A percentile compares a stretch with the other conserved stretches of the same genome.
Conservation (phyloP, 2,797 vertebrate genomes). For the Chelonia mydas region DNA sequence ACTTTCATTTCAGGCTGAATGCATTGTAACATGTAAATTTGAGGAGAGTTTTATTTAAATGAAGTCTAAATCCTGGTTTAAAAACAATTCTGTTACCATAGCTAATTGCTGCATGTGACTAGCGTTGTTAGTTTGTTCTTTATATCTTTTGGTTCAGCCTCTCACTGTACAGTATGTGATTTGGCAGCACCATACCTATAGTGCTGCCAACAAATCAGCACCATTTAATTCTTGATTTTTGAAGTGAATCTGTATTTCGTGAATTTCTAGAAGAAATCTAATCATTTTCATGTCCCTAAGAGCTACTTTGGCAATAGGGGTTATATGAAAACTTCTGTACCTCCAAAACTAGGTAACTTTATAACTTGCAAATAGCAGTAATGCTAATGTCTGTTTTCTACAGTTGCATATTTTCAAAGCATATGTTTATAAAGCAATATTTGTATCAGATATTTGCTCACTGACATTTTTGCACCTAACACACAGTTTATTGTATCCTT, state of each 20-base stretch:
- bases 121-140: constrained; percentile 56
- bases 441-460: not conserved
- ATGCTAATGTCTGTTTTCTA: not conserved
- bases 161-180: constrained; percentile 34
- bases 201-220: constrained; percentile 59
- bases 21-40: constrained; percentile 65
- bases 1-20: constrained; percentile 44
- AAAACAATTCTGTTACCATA: constrained; percentile 73
- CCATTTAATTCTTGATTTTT: constrained; percentile 54
- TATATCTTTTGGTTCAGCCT: constrained; percentile 55
- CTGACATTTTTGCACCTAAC: not conserved
- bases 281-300: not conserved
- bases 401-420: not conserved
- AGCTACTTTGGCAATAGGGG: not conserved
- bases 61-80: constrained; percentile 58
- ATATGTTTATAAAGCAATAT: not conserved
- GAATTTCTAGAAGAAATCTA: constrained; percentile 14
- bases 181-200: constrained; percentile 32
- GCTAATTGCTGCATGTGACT: constrained; percentile 70
- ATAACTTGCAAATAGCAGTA: not conserved
- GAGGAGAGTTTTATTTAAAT: constrained; percentile 67
- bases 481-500: not conserved
- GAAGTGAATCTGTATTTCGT: constrained; percentile 32
- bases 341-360: not conserved
- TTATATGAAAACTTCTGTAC: constrained; percentile 29